Base-by-base conservation (phyloP, 2,888 invertebrate species). In the Hipparchia sbordonii region DNA sequence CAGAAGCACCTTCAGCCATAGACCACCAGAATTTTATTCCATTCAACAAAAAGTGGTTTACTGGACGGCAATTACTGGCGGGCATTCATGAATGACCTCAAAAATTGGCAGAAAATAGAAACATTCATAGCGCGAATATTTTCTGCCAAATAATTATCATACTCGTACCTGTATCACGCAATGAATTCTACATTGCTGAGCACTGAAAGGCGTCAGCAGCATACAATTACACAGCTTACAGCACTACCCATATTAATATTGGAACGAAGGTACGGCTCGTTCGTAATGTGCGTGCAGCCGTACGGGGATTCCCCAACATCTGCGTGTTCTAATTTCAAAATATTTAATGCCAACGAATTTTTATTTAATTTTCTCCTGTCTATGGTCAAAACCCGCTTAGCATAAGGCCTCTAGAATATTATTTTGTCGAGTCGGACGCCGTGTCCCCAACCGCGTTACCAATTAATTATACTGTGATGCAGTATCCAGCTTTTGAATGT, bases 401-500 rank as follows among this genome's bases (percentile, higher is more conserved):
- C 61, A 60, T 2, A 61, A 48, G 33, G 12, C 52, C 33, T 6
- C 10, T 57, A 61, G 61, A 60, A 69, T 69, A 69, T 57, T 23
- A 12, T 80, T 79, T 78, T 63, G 74, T 68, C 46, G 70, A 74
- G 71, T 59, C 60, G 63, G 68, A 69, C 65, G 74, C 62, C 62
- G 65, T 54, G 74, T 63, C 60, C 67, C 70, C 39, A n/a, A 65
- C 72, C 75, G 72, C 75, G 86, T 87, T 85, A 86, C 86, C 84
- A 63, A 70, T 62, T 54, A 77, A 79, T 83, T 48, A 46, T 90
- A 89, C 90, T 91, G 90, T 88, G 84, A 86, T 85, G 80, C 91
- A 89, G 91, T 92, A 90, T 86, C 82, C 80, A 80, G 80, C 81
- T 87, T 83, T 83, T 85, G 84, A 84, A 85, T 81, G 80, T 88